Percentiles rank a stretch among this genome's conserved stretches.
Conservation (phyloP, 1,140 invertebrate species). For the Drepana arcuata region DNA sequence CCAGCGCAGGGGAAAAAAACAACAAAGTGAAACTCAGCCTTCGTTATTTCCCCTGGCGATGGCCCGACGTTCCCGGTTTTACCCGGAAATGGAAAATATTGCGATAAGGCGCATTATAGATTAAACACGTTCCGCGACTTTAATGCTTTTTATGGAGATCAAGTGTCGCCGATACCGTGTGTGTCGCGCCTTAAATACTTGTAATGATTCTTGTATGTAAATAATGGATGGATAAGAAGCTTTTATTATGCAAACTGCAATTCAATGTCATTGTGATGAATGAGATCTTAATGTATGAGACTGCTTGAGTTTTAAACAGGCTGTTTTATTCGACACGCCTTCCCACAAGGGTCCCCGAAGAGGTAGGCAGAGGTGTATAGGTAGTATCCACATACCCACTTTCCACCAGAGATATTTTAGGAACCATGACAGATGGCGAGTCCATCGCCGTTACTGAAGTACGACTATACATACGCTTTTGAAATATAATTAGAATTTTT, state of each 20-base stretch:
- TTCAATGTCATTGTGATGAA: conserved; percentile 3
- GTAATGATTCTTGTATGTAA: conserved; percentile 36
- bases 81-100: conserved; percentile 68
- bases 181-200: conserved; percentile 30
- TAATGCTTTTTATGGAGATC: conserved; percentile 47
- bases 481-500: too few species aligned
- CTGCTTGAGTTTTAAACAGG: not conserved
- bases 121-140: conserved; percentile 55
- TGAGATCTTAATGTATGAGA: not conserved
- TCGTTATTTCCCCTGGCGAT: conserved; percentile 69
- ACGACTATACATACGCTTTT: too few species aligned
- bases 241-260: conserved; percentile 32
- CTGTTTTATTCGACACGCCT: not conserved
- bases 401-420: too few species aligned
- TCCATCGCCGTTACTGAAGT: too few species aligned
- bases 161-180: conserved; percentile 30
- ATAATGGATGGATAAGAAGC: conserved; percentile 40
- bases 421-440: too few species aligned
- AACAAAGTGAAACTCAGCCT: conserved; percentile 67
- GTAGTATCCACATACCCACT: too few species aligned
- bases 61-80: conserved; percentile 49
- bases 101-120: conserved; percentile 70
- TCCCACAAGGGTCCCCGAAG: not conserved
- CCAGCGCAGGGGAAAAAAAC: conserved; percentile 41
- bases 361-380: too few species aligned